Conservation (phyloP, 2,888 invertebrate species). For the Protophormia terraenovae region DNA sequence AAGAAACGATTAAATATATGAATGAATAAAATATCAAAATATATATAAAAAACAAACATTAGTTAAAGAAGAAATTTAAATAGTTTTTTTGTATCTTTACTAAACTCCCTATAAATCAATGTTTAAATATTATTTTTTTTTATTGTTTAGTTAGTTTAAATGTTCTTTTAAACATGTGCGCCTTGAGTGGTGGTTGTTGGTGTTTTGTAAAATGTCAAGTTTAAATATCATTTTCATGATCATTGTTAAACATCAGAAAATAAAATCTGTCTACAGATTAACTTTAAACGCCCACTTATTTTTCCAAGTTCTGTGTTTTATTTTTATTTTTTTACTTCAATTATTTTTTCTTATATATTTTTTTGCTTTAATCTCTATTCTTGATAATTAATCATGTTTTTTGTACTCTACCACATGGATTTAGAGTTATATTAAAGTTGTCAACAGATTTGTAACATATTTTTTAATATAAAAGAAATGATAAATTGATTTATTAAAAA, state of each 20-base stretch:
- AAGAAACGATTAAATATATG: slow-evolving; percentile 33
- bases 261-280: slow-evolving; percentile 38
- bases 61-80: slow-evolving; percentile 25
- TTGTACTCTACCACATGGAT: not conserved
- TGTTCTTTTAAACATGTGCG: not conserved
- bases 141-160: not conserved
- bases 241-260: slow-evolving; percentile 20
- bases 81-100: slow-evolving; percentile 1
- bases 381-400: slow-evolving; percentile 62
- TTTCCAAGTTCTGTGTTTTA: not conserved
- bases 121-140: slow-evolving; percentile 5
- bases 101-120: slow-evolving; percentile 42
- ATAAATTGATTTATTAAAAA: too few relatives aligned
- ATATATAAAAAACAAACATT: not conserved
- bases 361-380: slow-evolving; percentile 29
- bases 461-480: not conserved
- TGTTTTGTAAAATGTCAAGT: slow-evolving; percentile 60
- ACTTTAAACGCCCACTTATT: slow-evolving; percentile 60
- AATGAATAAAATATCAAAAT: slow-evolving; percentile 17
- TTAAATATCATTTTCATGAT: slow-evolving; percentile 63
- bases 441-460: not conserved
- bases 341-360: slow-evolving; percentile 24
- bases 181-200: slow-evolving; percentile 16
- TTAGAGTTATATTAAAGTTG: not conserved
- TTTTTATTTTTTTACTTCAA: slow-evolving; percentile 31